These are phyloP conservation scores for Pachycephus smyrnensis DNA, from an alignment of 2,888 invertebrate species.

Conservation along the genomic window DNA sequence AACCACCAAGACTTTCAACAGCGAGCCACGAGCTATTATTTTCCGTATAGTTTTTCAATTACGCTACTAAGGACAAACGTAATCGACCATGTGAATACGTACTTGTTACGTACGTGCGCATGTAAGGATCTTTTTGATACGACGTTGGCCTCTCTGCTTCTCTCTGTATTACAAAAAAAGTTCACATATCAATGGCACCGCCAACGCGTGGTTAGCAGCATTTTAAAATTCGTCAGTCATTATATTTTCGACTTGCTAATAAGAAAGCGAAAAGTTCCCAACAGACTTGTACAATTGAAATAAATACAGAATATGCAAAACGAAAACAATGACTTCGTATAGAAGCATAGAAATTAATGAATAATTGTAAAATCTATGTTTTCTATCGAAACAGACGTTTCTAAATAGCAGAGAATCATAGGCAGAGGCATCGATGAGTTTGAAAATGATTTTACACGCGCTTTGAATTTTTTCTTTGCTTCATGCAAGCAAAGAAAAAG, in stretches of 20 bases:
- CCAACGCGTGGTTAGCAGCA: background rate
- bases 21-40: background rate
- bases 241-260: background rate
- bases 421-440: background rate
- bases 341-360: background rate
- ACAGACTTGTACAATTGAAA: background rate
- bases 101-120: background rate
- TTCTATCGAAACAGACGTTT: background rate
- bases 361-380: background rate
- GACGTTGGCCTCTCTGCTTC: background rate
- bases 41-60: background rate
- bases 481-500: background rate
- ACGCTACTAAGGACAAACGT: background rate
- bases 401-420: background rate
- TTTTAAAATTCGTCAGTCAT: background rate
- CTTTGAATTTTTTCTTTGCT: background rate
- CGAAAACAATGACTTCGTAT: background rate
- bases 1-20: slow-evolving; percentile 15
- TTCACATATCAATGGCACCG: slow-evolving; percentile 2
- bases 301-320: background rate
- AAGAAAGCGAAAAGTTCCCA: background rate
- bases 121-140: background rate
- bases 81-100: background rate
- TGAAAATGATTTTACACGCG: background rate
- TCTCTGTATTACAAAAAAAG: background rate